phyloP scores from a whole-genome alignment of 2,113 vertebrate genomes.

The Larimichthys polyactis region DNA sequence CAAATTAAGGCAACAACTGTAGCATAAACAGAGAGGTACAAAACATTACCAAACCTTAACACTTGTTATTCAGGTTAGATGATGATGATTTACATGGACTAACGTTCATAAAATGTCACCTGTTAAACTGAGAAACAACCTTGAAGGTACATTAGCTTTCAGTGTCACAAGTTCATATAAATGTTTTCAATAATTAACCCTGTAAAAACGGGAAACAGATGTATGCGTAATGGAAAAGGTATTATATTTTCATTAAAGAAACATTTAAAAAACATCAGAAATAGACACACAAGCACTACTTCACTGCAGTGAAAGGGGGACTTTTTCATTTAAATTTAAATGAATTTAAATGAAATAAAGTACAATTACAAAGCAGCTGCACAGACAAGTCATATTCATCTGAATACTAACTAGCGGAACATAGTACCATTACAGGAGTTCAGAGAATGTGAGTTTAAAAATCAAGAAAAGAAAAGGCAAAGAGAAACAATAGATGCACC shows the following conservation, averaged over 20 bases:
- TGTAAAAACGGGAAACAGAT: neutral
- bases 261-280: neutral
- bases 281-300: neutral
- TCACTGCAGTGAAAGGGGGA: neutral
- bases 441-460: neutral
- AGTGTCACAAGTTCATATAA: neutral
- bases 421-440: neutral
- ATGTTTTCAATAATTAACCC: neutral
- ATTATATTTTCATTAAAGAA: neutral
- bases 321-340: neutral
- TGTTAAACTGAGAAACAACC: neutral
- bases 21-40: neutral
- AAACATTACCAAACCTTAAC: neutral
- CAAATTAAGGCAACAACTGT: neutral
- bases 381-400: constrained; percentile 2
- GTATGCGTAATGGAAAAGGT: neutral
- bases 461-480: neutral
- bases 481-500: neutral
- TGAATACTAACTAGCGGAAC: neutral
- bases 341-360: neutral
- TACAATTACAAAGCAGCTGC: neutral
- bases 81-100: neutral
- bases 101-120: neutral
- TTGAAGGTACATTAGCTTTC: neutral
- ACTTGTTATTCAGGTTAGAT: neutral